Evolutionary conservation across 2,113 vertebrate species (phyloP), one percentile per base, ranked within the genome.

Genomic region (Mesitornis unicolor): DNA sequence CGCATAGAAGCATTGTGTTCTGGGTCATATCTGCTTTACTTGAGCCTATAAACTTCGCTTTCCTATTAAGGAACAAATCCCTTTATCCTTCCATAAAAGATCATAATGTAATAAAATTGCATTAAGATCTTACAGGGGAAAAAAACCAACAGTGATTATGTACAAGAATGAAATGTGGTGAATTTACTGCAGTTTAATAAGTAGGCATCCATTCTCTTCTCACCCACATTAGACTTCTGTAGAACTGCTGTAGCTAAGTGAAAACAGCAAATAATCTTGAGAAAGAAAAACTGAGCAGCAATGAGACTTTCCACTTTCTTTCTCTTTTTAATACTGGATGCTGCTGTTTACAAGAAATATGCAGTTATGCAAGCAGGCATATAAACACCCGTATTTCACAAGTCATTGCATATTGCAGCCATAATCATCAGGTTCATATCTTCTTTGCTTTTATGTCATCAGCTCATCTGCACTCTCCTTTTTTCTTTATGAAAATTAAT

Each of bases 1-100:
- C 71, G 80, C 3, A 1, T 18, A 60, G 82, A 90, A 90, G 59
- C 45, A 47, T 17, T 70, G 47, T 77, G 70, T 88, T 90, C 79
- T 81, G 51, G 67, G 59, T 56, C 63, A 35, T 88, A 84, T 84
- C 60, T 94, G 64, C 85, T 93, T 77, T 90, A 67, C 56, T 90
- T 77, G 22, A 94, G 75, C 40, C 68, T 59, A 68, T 86, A 90
- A 93, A 51, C 10, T 68, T 80, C 68, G 54, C n/a, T 84, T 86
- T 89, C 38, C 42, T 91, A 64, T 67, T 93, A 94, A 90, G 79
- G 82, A 93, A 78, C 68, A 95, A 93, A 97, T 88, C 50, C 40
- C 68, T 92, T 83, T 84, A 61, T 86, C 89, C 68, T 75, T 80
- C 63, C 42, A 63, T 88, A 92, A 88, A 88, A 93, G 13, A 91